Percentiles rank a stretch among this genome's conserved stretches.
Evolutionary conservation across 2,888 invertebrate genomes (phyloP).

Genomic region (Sinohyriopsis cumingii): DNA sequence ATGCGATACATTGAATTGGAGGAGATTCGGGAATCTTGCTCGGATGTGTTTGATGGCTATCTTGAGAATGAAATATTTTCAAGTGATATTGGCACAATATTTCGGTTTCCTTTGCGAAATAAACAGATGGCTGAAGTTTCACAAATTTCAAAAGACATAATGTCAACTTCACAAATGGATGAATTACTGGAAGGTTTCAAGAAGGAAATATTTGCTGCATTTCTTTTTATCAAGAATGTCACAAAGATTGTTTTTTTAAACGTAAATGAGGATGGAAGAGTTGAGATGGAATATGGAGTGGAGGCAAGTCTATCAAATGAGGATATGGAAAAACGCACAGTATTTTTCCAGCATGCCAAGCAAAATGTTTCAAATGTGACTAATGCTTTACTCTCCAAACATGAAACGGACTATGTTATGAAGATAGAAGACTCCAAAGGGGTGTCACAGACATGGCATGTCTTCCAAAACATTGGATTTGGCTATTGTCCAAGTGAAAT

Average conservation of each 20-base stretch:
- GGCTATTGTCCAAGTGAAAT: constrained; percentile 29
- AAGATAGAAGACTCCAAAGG: constrained; percentile 8
- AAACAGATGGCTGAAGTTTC: constrained; percentile 51
- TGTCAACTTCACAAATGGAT: constrained; percentile 6
- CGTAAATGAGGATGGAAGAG: constrained; percentile 4
- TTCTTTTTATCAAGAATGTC: constrained; percentile 38
- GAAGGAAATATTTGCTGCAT: constrained; percentile 14
- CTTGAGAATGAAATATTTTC: constrained; percentile 19
- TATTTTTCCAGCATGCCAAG: constrained; percentile 3
- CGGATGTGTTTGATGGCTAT: constrained; percentile 31
- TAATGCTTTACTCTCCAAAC: neutral
- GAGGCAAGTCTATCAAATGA: neutral
- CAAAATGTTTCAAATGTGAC: neutral
- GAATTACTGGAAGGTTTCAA: constrained; percentile 17
- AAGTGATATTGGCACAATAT: constrained; percentile 29
- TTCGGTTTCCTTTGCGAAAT: constrained; percentile 40
- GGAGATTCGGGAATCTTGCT: constrained; percentile 8
- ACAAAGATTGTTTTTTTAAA: constrained; percentile 19
- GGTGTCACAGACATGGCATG: constrained; percentile 39
- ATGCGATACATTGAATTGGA: constrained; percentile 24
- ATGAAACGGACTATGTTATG: constrained; percentile 5
- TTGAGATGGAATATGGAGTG: constrained; percentile 8
- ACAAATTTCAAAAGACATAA: constrained; percentile 39
- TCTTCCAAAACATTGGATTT: constrained; percentile 55
- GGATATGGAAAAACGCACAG: neutral